Conservation (phyloP, 2,888 invertebrate genomes). For the Sisyra nigra region DNA sequence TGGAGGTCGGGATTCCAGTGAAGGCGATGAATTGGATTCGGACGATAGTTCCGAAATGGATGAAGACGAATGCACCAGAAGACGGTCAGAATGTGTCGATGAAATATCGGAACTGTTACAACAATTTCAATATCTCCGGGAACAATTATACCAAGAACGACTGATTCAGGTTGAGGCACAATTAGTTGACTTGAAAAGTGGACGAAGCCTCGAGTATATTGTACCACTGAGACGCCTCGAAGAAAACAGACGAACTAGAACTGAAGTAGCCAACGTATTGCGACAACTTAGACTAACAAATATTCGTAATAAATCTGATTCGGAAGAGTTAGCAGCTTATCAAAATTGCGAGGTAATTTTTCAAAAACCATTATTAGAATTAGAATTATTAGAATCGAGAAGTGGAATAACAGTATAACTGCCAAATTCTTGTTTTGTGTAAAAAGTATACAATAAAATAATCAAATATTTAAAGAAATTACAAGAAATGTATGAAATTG, state of each 20-base stretch:
- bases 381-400: no score
- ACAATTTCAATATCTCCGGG: conserved; percentile 73
- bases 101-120: conserved; percentile 77
- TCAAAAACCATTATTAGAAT: not conserved
- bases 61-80: conserved; percentile 75
- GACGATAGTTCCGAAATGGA: conserved; percentile 85
- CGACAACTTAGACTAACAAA: conserved; percentile 64
- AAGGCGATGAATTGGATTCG: conserved; percentile 64
- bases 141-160: conserved; percentile 64
- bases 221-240: conserved; percentile 72
- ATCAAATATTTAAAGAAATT: no score
- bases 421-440: no score
- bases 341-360: conserved; percentile 77
- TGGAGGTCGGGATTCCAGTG: conserved; percentile 46
- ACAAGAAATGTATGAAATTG: no score
- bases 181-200: conserved; percentile 69
- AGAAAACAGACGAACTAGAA: conserved; percentile 69
- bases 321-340: conserved; percentile 74
- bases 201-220: conserved; percentile 76
- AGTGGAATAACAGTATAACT: no score
- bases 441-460: no score
- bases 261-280: conserved; percentile 81
- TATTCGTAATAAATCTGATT: conserved; percentile 69
- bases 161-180: conserved; percentile 71
- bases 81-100: conserved; percentile 68